Percentiles rank a stretch among this genome's conserved stretches.
Conservation (phyloP, 1,140 invertebrate species). For the Kradibia gibbosae region DNA sequence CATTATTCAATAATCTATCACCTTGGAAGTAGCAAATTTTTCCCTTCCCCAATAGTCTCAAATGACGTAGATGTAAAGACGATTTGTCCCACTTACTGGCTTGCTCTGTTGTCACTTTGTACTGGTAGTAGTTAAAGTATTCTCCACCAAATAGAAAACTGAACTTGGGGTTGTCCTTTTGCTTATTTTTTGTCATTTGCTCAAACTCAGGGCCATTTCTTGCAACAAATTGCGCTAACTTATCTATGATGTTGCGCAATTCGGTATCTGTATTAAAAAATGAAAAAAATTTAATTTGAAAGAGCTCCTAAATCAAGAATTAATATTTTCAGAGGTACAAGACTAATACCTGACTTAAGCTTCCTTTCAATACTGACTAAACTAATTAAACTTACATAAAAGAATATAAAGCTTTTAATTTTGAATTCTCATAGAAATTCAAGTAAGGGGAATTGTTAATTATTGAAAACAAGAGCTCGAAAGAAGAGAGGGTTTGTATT, state of each 20-base stretch:
- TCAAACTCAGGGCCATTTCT: conserved; percentile 99
- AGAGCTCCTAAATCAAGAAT: not conserved
- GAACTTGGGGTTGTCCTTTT: conserved; percentile 97
- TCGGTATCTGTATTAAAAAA: conserved; percentile 83
- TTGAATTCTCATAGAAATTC: not conserved
- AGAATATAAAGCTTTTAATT: conserved; percentile 13
- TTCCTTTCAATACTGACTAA: conserved; percentile 47
- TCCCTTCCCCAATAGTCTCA: conserved; percentile 57
- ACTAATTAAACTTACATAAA: conserved; percentile 31
- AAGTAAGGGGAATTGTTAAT: not conserved
- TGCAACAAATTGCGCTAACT: conserved; percentile 98
- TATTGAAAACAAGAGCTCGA: not conserved
- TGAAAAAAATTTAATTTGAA: conserved; percentile 25
- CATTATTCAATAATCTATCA: conserved; percentile 43
- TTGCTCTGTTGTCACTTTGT: conserved; percentile 93
- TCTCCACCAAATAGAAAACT: conserved; percentile 97
- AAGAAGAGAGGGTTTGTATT: no score
- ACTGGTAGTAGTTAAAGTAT: conserved; percentile 96
- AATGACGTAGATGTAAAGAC: conserved; percentile 63
- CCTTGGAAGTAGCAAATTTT: conserved; percentile 38
- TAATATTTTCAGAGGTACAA: conserved; percentile 14
- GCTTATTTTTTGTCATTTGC: conserved; percentile 97
- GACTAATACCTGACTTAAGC: conserved; percentile 43
- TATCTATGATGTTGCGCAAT: conserved; percentile 96
- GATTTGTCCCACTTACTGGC: conserved; percentile 79